Base-by-base conservation (phyloP, 2,888 invertebrate genomes). In the Drosophila cyrtoloma region DNA sequence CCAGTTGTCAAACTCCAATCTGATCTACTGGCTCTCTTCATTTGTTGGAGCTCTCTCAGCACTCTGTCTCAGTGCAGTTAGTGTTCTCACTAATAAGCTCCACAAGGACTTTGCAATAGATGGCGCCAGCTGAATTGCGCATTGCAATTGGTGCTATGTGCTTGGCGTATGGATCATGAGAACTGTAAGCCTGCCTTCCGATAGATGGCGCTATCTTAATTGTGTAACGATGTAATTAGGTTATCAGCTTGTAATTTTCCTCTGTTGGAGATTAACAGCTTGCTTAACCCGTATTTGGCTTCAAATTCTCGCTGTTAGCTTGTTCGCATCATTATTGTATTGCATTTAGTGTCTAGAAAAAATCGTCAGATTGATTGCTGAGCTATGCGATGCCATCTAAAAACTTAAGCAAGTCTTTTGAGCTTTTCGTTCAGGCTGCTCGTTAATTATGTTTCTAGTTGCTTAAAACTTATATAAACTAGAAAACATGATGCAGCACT, bases 401-500 rank as follows among this genome's bases (percentile, higher is more conserved):
- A n/a, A 12, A 42, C 16, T 2, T 37, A 19, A 19, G 6, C 10
- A n/a, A n/a, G 9, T n/a, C n/a, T 42, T 33, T 62, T 42, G 14
- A 42, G 16, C 39, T 28, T 7, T 42, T 26, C 16, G 26, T 5
- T 22, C 5, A 4, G 7, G 7, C 19, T 10, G 22, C 32, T 53
- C 22, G 22, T 26, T 26, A 33, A 42, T n/a, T 30, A 4, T 16
- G 30, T 52, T 44, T 33, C 5, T 51, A 42, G 37, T 62, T 55
- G 26, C 16, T 42, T n/a, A 22, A 42, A 51, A 39, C 37, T 9
- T 16, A 33, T 5, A 16, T 30, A n/a, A 33, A 39, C 63, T 71
- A 57, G 47, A 58, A 62, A 62, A 44, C 57, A 50, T 50, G 22
- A 44, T 42, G 44, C n/a, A 22, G 22, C 47, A 50, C 37, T 44